Base-by-base conservation (phyloP, 1,140 invertebrate species). In the Belonocnema kinseyi region DNA sequence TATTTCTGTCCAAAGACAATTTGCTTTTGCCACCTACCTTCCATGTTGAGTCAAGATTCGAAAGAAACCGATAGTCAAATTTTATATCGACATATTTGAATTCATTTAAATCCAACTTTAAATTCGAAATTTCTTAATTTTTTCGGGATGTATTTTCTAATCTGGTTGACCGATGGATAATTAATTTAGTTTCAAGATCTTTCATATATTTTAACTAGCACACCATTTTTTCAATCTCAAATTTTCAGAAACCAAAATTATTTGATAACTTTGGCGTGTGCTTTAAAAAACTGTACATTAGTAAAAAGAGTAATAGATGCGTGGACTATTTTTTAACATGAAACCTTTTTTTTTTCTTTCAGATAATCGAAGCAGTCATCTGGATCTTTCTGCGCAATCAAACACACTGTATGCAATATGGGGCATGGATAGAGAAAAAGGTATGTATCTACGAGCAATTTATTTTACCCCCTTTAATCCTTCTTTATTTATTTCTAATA, bases 1-100 rank as follows among this genome's bases (percentile, higher is more conserved):
- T 85, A 85, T 85, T 82, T 74, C 77, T 19, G 80, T 82, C 76
- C 61, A 40, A 40, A 10, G 26, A 66, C 61, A 66, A 66, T 66
- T 66, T 66, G 26, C 13, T 40, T 66, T 66, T 66, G 26, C 13
- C 58, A 66, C 26, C 11, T 46, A 16, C 26, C 61, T 66, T 66
- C 26, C 26, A 46, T 40, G 26, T 66, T 10, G 26, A 40, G 40
- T 40, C 14, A 46, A 46, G 12, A 46, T 66, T 66, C 5, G 5
- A 16, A 40, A 16, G 26, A 66, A 66, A 46, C 40, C 40, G 7
- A 46, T 46, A 66, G 33, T 40, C 61, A 0, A 16, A n/a, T 40
- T 66, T 66, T 66, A 2, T 66, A 33, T n/a, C 40, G 13, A 13
- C 40, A 46, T 5, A 46, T 46, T 46, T 11, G 40, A 40, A 40